Conservation (phyloP, 1,140 invertebrate species). For the Gryon sp. region DNA sequence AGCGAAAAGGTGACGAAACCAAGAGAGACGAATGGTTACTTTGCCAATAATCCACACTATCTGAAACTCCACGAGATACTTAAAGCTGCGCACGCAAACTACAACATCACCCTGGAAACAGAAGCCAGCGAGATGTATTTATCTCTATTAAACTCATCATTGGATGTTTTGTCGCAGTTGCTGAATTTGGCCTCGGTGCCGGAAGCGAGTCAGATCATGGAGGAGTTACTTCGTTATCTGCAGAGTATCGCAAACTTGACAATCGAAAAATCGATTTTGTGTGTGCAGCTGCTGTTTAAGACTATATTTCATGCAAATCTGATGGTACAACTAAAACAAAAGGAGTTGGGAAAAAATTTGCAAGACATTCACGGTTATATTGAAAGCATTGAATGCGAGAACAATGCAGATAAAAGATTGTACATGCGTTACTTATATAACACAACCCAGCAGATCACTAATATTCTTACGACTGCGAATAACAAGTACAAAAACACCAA, state of each 20-base stretch:
- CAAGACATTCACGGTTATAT: conserved; percentile 38
- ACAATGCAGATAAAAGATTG: conserved; percentile 64
- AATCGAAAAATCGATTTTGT: conserved; percentile 85
- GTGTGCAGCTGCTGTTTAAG: conserved; percentile 91
- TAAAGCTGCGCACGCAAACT: conserved; percentile 88
- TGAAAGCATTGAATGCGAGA: conserved; percentile 8
- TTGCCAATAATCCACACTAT: conserved; percentile 86
- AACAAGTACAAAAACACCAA: conserved; percentile 73
- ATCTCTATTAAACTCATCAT: conserved; percentile 83
- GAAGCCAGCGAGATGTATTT: conserved; percentile 87
- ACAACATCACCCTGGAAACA: conserved; percentile 88
- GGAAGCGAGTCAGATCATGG: conserved; percentile 87
- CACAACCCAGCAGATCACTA: conserved; percentile 70
- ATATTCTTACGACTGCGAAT: conserved; percentile 72
- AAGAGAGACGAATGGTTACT: conserved; percentile 81
- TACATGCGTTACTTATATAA: conserved; percentile 75
- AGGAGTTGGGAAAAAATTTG: conserved; percentile 62
- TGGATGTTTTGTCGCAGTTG: conserved; percentile 87
- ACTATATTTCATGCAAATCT: conserved; percentile 91
- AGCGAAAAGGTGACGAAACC: conserved; percentile 63
- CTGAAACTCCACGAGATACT: conserved; percentile 88
- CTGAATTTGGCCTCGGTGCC: conserved; percentile 87
- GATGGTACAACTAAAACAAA: conserved; percentile 83
- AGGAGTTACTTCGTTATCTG: conserved; percentile 90
- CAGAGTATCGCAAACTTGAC: conserved; percentile 86